Evolutionary conservation across 2,113 vertebrate species (phyloP), one percentile per base, ranked within the genome.

Genomic region (Ranitomeya imitator): DNA sequence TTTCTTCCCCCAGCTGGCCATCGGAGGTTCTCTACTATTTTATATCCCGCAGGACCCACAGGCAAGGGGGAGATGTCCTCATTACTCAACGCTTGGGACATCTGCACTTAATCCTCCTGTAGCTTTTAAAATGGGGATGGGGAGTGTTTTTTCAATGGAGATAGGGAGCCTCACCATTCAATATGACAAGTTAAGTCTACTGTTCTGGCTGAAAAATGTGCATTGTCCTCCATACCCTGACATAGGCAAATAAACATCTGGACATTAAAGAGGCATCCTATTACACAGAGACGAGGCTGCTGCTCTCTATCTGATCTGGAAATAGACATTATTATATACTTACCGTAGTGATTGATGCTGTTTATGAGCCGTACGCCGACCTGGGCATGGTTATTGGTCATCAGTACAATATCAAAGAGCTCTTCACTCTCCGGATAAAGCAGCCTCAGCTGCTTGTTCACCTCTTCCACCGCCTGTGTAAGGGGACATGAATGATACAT

Each of bases 361-460:
- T 99, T 99, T 93, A 99, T 99, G 91, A 99, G 97, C 73, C 98
- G 95, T 85, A 99, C 97, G 89, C 98, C 98, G 45, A 99, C 97
- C 91, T 99, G 97, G 90, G 98, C 98, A 79, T 98, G 97, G 93
- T 99, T 98, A 92, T 99, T 99, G 83, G 98, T 99, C 97, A 99
- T 98, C 88, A 99, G 93, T 67, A 99, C 97, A 76, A 99, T 96
- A 93, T 99, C 98, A 93, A 99, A 99, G 89, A 98, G 93, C 87
- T 99, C 97, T 90, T 99, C 97, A 4, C 96, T 97, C 12, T 96
- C 94, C 0, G 97, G 97, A 90, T 99, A 99, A 60, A 98, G 96
- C 4, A 94, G 89, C 59, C 97, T 95, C 86, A 99, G 95, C 13
- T 95, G 93, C 14, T 90, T 18, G 91, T 98, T 99, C 88, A 99